These are phyloP conservation scores for Corbicula japonica DNA, from an alignment of 2,888 invertebrate genomes.

Conservation along the genomic window DNA sequence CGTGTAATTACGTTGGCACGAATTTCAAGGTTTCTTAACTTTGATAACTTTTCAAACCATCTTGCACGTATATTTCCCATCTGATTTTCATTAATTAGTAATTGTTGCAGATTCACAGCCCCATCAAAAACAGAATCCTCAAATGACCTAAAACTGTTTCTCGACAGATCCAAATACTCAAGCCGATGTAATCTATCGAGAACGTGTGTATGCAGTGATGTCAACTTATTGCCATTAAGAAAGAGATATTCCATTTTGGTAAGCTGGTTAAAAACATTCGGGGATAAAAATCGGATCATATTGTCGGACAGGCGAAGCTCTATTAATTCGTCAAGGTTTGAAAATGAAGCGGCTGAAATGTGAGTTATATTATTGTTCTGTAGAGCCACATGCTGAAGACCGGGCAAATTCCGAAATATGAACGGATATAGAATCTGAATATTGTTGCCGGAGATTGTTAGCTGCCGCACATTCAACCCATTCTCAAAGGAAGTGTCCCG, in stretches of 20 bases:
- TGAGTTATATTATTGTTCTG: conserved; percentile 74
- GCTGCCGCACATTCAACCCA: conserved; percentile 54
- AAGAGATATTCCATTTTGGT: conserved; percentile 57
- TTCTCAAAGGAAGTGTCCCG: conserved; percentile 65
- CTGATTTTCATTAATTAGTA: conserved; percentile 70
- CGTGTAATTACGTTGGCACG: conserved; percentile 69
- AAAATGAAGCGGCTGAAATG: conserved; percentile 71
- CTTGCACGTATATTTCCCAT: conserved; percentile 65
- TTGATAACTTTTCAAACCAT: conserved; percentile 67
- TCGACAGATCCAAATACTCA: conserved; percentile 67
- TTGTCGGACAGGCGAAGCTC: conserved; percentile 71
- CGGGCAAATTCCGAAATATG: conserved; percentile 63
- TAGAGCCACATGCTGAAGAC: conserved; percentile 61
- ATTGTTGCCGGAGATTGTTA: conserved; percentile 72
- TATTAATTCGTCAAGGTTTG: conserved; percentile 55
- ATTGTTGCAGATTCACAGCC: conserved; percentile 58
- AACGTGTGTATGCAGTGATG: conserved; percentile 51
- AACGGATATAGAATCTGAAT: conserved; percentile 69
- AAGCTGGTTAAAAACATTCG: conserved; percentile 61
- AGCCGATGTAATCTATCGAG: conserved; percentile 57
- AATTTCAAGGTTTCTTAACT: conserved; percentile 67
- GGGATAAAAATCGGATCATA: conserved; percentile 68
- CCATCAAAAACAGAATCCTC: conserved; percentile 68
- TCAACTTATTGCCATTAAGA: conserved; percentile 71
- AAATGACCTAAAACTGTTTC: conserved; percentile 69